Evolutionary conservation across 2,797 vertebrate species (phyloP), one percentile per base, ranked within the genome.

Genomic region (Okamejei kenojei): DNA sequence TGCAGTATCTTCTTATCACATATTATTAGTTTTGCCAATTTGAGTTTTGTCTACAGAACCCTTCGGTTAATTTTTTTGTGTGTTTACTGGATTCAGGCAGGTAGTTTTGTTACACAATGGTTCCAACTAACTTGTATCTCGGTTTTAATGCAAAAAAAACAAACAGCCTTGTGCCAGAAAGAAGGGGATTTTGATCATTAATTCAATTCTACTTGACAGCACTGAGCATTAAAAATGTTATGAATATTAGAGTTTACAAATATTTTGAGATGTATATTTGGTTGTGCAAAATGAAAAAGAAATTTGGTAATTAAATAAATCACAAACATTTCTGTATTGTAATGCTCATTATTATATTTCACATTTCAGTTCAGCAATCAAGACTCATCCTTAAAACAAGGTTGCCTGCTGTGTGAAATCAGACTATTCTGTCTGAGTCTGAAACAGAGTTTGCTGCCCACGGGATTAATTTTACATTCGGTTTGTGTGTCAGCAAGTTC

Each of bases 401-500:
- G 63, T 54, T 54, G 21, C 26, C 54, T 74, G 35, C 90, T n/a
- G 90, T 74, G 71, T 92, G 71, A 73, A 92, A 92, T 76, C 90
- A 76, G 15, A 32, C 90, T 76, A 71, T 76, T 76, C 71, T 76
- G 90, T 92, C 73, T 92, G 71, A 92, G 90, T 23, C 90, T 92
- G 90, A 76, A 92, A 54, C 71, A 74, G 90, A 74, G 73, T 54
- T 92, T 92, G 71, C 90, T 92, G 90, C 90, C 90, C 90, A 92
- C 38, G 90, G 90, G 90, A 92, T 92, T 92, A 92, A 92, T 92
- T 92, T 92, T 38, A 58, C 90, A 92, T 92, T 92, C 90, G 90
- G 71, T 54, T 92, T 92, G 90, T 92, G 90, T 92, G 90, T 92
- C 90, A 92, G 90, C 71, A 76, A 92, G 71, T 92, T 92, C 90